Evolutionary conservation across 2,797 vertebrate genomes (phyloP).

Genomic region (Myotis daubentonii): DNA sequence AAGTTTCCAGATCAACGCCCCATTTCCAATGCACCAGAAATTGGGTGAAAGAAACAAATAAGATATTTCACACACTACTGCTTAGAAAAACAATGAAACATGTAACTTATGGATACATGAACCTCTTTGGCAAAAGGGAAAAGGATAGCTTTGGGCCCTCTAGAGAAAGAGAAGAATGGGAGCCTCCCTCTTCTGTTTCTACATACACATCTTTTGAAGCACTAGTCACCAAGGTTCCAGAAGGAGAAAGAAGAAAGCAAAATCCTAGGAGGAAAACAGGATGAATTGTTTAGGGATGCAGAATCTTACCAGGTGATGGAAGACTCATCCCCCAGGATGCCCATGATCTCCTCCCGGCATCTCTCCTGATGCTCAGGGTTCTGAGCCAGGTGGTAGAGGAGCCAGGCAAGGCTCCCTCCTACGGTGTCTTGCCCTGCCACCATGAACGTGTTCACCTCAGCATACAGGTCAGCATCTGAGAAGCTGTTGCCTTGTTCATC

Average conservation of each 20-base stretch:
- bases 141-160: background rate
- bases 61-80: background rate
- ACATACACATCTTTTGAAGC: background rate
- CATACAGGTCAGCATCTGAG: constrained; percentile 89
- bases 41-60: constrained; percentile 3
- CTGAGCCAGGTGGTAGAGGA: constrained; percentile 90
- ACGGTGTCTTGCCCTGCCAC: constrained; percentile 93
- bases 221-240: background rate
- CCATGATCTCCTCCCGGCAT: constrained; percentile 91
- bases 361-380: constrained; percentile 91
- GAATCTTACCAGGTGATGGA: constrained; percentile 91
- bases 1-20: background rate
- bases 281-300: constrained; percentile 76
- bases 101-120: background rate
- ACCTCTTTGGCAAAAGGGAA: constrained; percentile 30
- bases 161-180: constrained; percentile 2
- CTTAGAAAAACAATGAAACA: background rate
- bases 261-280: background rate
- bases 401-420: constrained; percentile 90
- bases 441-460: constrained; percentile 96
- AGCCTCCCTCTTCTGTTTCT: background rate
- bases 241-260: background rate
- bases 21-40: background rate
- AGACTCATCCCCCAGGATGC: constrained; percentile 85
- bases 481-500: constrained; percentile 89